Percentiles rank a stretch among this genome's conserved stretches.
Conservation (phyloP, 1,140 invertebrate genomes). For the Musca domestica region DNA sequence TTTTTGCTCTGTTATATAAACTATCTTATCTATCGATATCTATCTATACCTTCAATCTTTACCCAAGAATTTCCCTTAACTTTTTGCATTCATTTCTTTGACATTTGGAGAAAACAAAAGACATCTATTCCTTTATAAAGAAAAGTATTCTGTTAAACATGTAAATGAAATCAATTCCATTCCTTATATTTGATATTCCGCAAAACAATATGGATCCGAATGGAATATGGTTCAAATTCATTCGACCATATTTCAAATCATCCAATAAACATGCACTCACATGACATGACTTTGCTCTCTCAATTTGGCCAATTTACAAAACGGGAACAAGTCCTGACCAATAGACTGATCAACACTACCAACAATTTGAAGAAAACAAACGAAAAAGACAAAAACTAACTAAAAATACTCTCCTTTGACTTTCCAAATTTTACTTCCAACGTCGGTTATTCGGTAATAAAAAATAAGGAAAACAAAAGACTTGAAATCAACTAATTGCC, state of each 20-base stretch:
- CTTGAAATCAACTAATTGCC: conserved; percentile 19
- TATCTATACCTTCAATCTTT: neutral
- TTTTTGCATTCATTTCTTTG: neutral
- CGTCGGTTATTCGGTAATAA: neutral
- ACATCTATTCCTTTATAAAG: neutral
- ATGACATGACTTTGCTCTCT: too few relatives aligned
- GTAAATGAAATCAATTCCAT: too few relatives aligned
- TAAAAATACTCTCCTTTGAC: neutral
- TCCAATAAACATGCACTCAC: too few relatives aligned
- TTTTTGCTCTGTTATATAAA: neutral
- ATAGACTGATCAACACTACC: too few relatives aligned
- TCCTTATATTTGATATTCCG: too few relatives aligned
- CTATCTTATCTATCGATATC: neutral
- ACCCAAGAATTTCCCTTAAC: neutral
- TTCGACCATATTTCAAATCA: too few relatives aligned
- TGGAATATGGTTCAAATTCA: too few relatives aligned
- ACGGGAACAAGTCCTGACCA: too few relatives aligned
- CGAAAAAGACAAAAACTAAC: neutral
- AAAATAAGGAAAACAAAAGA: conserved; percentile 14
- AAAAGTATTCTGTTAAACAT: neutral
- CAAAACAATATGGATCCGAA: too few relatives aligned
- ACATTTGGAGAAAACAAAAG: neutral
- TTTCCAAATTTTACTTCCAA: neutral
- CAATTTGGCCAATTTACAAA: too few relatives aligned
- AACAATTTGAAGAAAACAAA: conserved; percentile 6